Evolutionary conservation across 2,797 vertebrate species (phyloP), one percentile per base, ranked within the genome.

Genomic region (Aulostomus chinensis): DNA sequence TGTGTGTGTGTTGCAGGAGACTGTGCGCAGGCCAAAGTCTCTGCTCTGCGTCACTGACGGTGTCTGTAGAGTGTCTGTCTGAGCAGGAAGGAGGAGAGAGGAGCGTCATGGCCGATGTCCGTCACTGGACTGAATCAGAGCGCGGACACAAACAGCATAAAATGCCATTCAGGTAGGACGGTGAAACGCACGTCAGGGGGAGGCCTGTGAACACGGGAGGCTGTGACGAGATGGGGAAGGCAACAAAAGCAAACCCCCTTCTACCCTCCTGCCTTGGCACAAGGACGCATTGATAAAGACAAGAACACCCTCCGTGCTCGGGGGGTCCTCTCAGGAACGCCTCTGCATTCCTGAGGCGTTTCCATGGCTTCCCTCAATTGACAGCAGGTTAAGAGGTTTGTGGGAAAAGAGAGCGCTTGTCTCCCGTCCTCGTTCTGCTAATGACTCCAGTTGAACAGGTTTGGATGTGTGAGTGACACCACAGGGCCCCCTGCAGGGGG

Each of bases 321-420:
- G 24, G 71, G 69, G 76, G 55, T 80, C 60, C 65, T 72, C 80
- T 80, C 77, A 59, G 58, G 38, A 74, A 80, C 18, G 64, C 68
- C 76, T 68, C 68, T 61, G 68, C 88, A 90, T 88, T 90, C 88
- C 80, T 22, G 21, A 54, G 39, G 32, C 39, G 82, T 93, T 88
- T 68, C 90, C 87, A 90, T 85, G 88, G 83, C 52, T 34, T 46
- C 78, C 43, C 31, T 79, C 83, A 85, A 84, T 88, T 80, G 76
- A 85, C 84, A 78, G 65, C 84, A 88, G 88, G 89, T 91, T 89
- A 77, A 88, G 82, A 86, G 84, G 86, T 88, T 89, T 87, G 85
- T 89, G 85, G 89, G 85, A 89, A 91, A 85, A 83, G 63, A 60
- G 80, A 68, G 67, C 42, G 36, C 82, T 87, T 81, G 78, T 88